Evolutionary conservation across 2,888 invertebrate species (phyloP).

Genomic region (Saturnia pavonia): DNA sequence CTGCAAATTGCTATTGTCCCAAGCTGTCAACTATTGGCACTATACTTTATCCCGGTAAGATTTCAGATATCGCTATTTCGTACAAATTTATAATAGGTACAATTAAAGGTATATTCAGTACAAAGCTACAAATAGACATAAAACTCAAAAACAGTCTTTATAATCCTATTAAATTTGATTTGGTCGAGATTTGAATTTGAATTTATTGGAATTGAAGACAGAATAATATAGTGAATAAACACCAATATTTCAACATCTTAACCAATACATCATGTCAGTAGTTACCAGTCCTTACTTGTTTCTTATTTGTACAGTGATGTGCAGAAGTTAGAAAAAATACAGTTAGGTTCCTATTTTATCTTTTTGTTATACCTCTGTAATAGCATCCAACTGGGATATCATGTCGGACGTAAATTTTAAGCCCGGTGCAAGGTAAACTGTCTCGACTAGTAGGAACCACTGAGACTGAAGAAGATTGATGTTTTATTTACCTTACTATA

Average conservation of each 20-base stretch:
- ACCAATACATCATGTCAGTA: not conserved
- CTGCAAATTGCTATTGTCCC: conserved; percentile 12
- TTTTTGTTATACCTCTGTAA: conserved; percentile 4
- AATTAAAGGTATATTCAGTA: not conserved
- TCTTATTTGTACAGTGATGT: not conserved
- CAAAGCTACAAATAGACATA: not conserved
- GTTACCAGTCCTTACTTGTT: not conserved
- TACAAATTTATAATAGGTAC: not conserved
- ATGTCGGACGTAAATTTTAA: conserved; percentile 47
- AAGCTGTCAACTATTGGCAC: conserved; percentile 23
- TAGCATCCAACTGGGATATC: conserved; percentile 31
- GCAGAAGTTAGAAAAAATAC: not conserved
- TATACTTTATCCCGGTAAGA: conserved; percentile 25
- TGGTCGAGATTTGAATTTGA: not conserved
- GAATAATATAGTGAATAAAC: not conserved
- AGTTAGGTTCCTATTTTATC: not conserved
- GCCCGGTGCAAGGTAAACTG: conserved; percentile 41
- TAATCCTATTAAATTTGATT: not conserved
- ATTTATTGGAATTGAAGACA: not conserved
- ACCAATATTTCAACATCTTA: not conserved
- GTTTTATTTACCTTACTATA: conserved; percentile 26
- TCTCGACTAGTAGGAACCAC: conserved; percentile 36
- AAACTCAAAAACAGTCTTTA: not conserved
- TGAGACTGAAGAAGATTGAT: conserved; percentile 38
- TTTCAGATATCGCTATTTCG: conserved; percentile 17